Evolutionary conservation across 2,797 vertebrate species (phyloP).

Genomic region (Coreius guichenoti): DNA sequence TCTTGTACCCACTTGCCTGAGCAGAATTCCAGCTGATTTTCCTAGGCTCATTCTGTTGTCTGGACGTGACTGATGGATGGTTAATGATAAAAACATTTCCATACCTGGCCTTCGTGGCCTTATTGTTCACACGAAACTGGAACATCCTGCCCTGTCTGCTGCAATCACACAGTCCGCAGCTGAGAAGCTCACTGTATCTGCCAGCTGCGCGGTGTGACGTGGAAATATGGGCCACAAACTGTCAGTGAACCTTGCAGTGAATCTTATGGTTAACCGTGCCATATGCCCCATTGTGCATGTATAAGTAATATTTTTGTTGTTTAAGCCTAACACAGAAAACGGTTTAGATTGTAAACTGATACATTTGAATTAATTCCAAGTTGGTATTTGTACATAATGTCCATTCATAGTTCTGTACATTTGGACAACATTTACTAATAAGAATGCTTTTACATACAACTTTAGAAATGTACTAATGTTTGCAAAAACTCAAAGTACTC

Average conservation of each 20-base stretch:
- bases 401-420: neutral
- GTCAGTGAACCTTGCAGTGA: conserved; percentile 25
- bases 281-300: conserved; percentile 35
- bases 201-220: conserved; percentile 41
- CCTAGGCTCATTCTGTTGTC: conserved; percentile 57
- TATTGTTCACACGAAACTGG: conserved; percentile 60
- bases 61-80: conserved; percentile 47
- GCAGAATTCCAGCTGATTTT: conserved; percentile 54
- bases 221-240: conserved; percentile 48
- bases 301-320: conserved; percentile 6
- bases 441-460: neutral
- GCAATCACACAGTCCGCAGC: conserved; percentile 41
- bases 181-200: conserved; percentile 37
- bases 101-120: conserved; percentile 58
- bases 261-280: conserved; percentile 29
- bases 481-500: neutral
- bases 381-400: neutral
- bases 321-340: neutral
- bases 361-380: neutral
- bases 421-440: neutral
- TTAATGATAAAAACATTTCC: conserved; percentile 64
- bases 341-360: neutral
- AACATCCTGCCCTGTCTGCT: conserved; percentile 60
- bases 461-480: neutral
- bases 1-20: conserved; percentile 39